These are phyloP conservation scores for Ypsolopha sequella DNA, from an alignment of 2,888 invertebrate genomes.

Conservation along the genomic window DNA sequence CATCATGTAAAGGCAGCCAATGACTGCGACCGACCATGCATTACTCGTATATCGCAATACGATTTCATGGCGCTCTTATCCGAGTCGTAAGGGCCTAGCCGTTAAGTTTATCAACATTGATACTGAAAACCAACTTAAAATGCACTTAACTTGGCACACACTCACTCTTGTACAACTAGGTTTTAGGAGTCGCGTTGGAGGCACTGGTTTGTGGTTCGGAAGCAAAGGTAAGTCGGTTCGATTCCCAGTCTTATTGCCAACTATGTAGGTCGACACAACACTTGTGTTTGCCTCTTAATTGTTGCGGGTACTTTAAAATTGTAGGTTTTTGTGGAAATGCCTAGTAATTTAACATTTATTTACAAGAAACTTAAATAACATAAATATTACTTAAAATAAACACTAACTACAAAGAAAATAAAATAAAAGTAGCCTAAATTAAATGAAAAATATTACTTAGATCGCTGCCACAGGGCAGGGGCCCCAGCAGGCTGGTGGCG, in stretches of 20 bases:
- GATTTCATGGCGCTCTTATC: slow-evolving; percentile 4
- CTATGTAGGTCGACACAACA: slow-evolving; percentile 28
- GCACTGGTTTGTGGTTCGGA: not conserved
- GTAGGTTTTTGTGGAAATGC: not conserved
- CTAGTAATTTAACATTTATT: too few relatives aligned
- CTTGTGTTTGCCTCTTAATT: slow-evolving; percentile 17
- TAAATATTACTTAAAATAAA: too few relatives aligned
- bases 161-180: not conserved
- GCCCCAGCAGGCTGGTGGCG: too few relatives aligned
- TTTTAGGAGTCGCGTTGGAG: not conserved
- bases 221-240: not conserved
- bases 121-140: slow-evolving; percentile 10
- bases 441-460: too few relatives aligned
- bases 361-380: too few relatives aligned
- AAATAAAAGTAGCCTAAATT: too few relatives aligned
- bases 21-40: not conserved
- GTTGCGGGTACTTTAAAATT: not conserved
- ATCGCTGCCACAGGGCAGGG: too few relatives aligned
- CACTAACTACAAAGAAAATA: too few relatives aligned
- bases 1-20: too few relatives aligned
- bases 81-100: slow-evolving; percentile 7
- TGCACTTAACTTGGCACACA: not conserved
- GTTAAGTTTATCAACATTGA: slow-evolving; percentile 38
- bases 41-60: slow-evolving; percentile 1
- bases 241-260: slow-evolving; percentile 10